Conservation (phyloP, 2,888 invertebrate species). For the Ramazzottius varieornatus region DNA sequence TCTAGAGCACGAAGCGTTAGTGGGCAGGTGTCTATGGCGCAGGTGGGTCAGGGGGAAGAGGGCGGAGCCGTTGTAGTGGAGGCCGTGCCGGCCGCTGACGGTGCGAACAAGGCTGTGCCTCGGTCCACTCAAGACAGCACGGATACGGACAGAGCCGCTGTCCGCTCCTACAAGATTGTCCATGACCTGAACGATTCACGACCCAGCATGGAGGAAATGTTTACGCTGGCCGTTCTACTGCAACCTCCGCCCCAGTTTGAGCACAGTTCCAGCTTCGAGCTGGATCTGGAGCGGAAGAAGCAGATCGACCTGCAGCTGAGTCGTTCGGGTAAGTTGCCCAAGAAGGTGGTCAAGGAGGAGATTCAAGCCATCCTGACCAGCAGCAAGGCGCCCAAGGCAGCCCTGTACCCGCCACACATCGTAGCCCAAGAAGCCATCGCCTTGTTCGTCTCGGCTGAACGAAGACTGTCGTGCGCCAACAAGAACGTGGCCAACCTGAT, state of each 20-base stretch:
- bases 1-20: too few species aligned
- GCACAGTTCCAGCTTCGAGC: background rate
- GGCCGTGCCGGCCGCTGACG: too few species aligned
- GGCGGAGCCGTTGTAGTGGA: too few species aligned
- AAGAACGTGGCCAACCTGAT: too few species aligned
- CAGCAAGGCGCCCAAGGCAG: background rate
- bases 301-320: background rate
- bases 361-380: background rate
- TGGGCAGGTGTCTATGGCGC: too few species aligned
- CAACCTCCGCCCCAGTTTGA: background rate
- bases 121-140: too few species aligned
- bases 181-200: background rate
- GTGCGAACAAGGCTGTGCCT: too few species aligned
- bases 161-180: background rate
- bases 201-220: background rate
- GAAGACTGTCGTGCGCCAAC: too few species aligned
- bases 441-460: background rate
- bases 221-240: background rate
- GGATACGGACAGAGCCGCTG: too few species aligned
- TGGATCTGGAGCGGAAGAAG: background rate
- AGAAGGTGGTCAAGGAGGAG: background rate
- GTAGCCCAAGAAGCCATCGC: background rate
- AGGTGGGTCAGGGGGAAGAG: too few species aligned
- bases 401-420: background rate
- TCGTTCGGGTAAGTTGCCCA: background rate